Conservation (phyloP, 2,797 vertebrate genomes). For the Dermochelys coriacea region DNA sequence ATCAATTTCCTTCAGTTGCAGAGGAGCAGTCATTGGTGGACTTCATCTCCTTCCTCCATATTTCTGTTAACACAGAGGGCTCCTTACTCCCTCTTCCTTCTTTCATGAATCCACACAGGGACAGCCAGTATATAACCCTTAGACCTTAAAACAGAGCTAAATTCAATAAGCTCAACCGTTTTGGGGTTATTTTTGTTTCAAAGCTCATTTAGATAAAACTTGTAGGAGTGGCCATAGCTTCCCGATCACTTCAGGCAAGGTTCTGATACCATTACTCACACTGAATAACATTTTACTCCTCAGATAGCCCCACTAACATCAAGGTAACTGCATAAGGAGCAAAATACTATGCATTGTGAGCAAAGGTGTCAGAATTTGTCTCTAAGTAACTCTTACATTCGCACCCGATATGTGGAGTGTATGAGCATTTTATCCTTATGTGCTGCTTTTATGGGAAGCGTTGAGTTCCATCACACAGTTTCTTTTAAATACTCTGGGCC, state of each 20-base stretch:
- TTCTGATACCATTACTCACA: conserved; percentile 19
- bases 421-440: not conserved
- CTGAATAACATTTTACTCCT: not conserved
- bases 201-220: not conserved
- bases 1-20: not conserved
- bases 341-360: not conserved
- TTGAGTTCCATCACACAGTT: not conserved
- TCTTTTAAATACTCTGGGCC: not conserved
- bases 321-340: not conserved
- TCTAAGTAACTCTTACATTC: not conserved
- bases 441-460: not conserved
- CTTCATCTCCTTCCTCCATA: not conserved
- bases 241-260: not conserved
- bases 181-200: not conserved
- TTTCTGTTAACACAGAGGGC: accelerated
- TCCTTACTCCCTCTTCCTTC: not conserved
- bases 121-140: not conserved
- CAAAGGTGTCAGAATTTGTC: not conserved
- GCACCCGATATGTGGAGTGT: not conserved
- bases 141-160: not conserved
- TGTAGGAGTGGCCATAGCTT: not conserved
- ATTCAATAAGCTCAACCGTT: not conserved
- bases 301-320: not conserved
- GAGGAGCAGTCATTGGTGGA: not conserved
- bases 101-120: not conserved